Percentiles rank a stretch among this genome's conserved stretches.
Evolutionary conservation across 2,888 invertebrate genomes (phyloP).

Genomic region (Pelosia muscerda): DNA sequence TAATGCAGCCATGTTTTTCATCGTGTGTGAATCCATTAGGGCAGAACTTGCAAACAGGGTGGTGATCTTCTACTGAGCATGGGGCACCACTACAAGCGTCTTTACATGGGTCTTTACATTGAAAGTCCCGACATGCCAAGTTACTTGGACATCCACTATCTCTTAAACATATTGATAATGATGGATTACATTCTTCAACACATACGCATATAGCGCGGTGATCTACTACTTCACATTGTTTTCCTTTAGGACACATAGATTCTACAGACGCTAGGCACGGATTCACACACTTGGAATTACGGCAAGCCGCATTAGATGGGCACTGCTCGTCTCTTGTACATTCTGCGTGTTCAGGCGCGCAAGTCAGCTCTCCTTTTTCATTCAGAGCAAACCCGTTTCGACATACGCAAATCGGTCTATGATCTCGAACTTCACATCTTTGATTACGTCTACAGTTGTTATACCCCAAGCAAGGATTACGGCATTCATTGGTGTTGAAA

Average conservation of each 20-base stretch:
- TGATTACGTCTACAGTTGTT: slow-evolving; percentile 93
- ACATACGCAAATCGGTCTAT: slow-evolving; percentile 95
- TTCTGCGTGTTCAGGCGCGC: slow-evolving; percentile 93
- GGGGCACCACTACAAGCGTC: slow-evolving; percentile 95
- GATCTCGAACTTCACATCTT: slow-evolving; percentile 95
- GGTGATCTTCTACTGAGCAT: slow-evolving; percentile 97
- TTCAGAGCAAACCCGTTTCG: slow-evolving; percentile 95
- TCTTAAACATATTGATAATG: slow-evolving; percentile 94
- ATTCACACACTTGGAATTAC: slow-evolving; percentile 94
- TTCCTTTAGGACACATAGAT: slow-evolving; percentile 92
- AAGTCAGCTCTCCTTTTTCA: slow-evolving; percentile 94
- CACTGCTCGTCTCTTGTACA: slow-evolving; percentile 94
- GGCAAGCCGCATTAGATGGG: slow-evolving; percentile 94
- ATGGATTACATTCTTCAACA: slow-evolving; percentile 94
- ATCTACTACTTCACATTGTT: slow-evolving; percentile 95
- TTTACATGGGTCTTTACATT: slow-evolving; percentile 96
- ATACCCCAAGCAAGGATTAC: slow-evolving; percentile 92
- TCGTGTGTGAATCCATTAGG: slow-evolving; percentile 97
- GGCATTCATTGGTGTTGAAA: slow-evolving; percentile 89
- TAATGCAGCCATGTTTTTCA: slow-evolving; percentile 97
- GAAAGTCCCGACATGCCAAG: slow-evolving; percentile 94
- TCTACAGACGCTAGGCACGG: slow-evolving; percentile 91
- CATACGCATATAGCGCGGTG: slow-evolving; percentile 96
- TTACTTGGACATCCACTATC: slow-evolving; percentile 95
- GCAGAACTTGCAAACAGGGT: slow-evolving; percentile 98